Evolutionary conservation across 2,888 invertebrate genomes (phyloP).

Genomic region (Zaprionus lineosus): DNA sequence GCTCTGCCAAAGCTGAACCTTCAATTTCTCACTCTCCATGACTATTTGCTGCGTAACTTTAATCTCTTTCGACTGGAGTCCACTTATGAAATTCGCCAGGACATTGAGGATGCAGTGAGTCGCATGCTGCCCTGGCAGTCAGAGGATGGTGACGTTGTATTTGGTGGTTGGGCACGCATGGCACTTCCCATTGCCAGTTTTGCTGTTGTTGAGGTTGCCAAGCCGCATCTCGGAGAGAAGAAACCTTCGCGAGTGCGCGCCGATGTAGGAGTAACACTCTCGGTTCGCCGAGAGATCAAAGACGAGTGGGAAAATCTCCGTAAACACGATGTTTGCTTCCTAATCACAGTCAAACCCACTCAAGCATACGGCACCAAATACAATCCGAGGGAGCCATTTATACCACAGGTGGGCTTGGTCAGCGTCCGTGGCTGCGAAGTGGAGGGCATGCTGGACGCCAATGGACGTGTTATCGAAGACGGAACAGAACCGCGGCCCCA

Average conservation of each 20-base stretch:
- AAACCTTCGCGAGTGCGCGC: constrained; percentile 97
- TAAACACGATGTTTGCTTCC: constrained; percentile 98
- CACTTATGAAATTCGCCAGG: constrained; percentile 97
- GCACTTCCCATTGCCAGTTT: constrained; percentile 96
- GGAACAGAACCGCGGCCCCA: constrained; percentile 94
- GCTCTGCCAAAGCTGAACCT: constrained; percentile 98
- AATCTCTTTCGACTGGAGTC: constrained; percentile 98
- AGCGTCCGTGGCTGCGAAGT: constrained; percentile 98
- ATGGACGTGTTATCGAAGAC: constrained; percentile 98
- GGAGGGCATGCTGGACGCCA: constrained; percentile 98
- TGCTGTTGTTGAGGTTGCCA: constrained; percentile 96
- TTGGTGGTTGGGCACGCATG: constrained; percentile 99
- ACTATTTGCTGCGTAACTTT: constrained; percentile 98
- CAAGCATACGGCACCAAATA: constrained; percentile 93
- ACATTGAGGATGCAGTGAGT: constrained; percentile 98
- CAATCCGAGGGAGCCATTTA: constrained; percentile 91
- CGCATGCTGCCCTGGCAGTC: constrained; percentile 97
- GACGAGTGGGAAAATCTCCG: constrained; percentile 98
- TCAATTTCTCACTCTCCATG: constrained; percentile 98
- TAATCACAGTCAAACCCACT: constrained; percentile 94
- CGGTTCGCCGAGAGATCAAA: constrained; percentile 95
- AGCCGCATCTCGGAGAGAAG: constrained; percentile 96
- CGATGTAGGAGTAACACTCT: constrained; percentile 96
- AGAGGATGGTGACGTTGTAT: constrained; percentile 93
- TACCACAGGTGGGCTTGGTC: constrained; percentile 95